These are phyloP conservation scores for Drosophila basisetae DNA, from an alignment of 2,888 invertebrate genomes.

Conservation along the genomic window DNA sequence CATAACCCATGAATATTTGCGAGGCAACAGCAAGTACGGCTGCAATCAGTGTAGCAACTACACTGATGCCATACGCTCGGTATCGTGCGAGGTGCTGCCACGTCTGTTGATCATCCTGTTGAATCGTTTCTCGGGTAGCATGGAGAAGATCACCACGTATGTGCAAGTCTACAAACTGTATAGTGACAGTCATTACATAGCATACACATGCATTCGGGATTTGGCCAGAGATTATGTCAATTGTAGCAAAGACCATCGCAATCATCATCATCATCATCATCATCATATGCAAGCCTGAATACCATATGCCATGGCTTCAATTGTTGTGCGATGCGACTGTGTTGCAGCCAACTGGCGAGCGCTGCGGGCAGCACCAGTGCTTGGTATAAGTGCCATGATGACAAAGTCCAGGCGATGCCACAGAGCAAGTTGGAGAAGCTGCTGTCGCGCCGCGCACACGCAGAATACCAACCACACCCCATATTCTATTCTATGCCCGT, in stretches of 20 bases:
- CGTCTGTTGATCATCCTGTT: constrained; percentile 94
- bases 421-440: constrained; percentile 92
- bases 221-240: constrained; percentile 87
- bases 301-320: constrained; percentile 87
- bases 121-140: constrained; percentile 91
- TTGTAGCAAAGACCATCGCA: constrained; percentile 86
- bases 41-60: constrained; percentile 94
- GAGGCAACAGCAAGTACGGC: constrained; percentile 96
- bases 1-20: constrained; percentile 93
- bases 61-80: constrained; percentile 95
- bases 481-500: constrained; percentile 93
- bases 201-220: constrained; percentile 91
- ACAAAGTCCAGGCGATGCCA: constrained; percentile 91
- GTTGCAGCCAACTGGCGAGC: constrained; percentile 62
- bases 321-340: constrained; percentile 87
- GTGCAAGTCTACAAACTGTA: constrained; percentile 93
- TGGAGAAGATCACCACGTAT: constrained; percentile 95
- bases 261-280: constrained; percentile 61
- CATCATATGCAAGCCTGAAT: constrained; percentile 77
- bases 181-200: constrained; percentile 94
- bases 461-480: constrained; percentile 91
- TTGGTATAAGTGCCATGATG: constrained; percentile 96
- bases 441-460: constrained; percentile 89
- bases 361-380: constrained; percentile 79
- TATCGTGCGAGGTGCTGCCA: constrained; percentile 94